Evolutionary conservation across 2,888 invertebrate species (phyloP), one percentile per base, ranked within the genome.

Genomic region (Drosophila kanekoi): DNA sequence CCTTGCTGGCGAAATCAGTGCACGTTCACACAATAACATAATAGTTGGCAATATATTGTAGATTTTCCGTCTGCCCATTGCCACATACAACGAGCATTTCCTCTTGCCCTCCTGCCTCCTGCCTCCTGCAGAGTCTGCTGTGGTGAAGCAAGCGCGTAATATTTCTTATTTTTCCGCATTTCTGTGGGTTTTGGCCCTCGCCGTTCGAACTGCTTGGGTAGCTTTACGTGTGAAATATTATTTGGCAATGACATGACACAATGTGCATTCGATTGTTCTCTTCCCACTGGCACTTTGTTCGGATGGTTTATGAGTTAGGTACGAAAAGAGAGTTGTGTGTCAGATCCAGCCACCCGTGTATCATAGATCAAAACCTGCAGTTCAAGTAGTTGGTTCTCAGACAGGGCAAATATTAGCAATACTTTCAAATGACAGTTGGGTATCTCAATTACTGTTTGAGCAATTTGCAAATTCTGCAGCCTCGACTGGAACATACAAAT

Each of bases 1-100:
- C 89, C 70, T 44, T 51, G 53, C 72, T 66, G 72, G 56, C 58
- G 67, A 72, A 87, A 87, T 87, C 90, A 85, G 83, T 83, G 90
- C 87, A 87, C 89, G 87, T 87, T 87, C 83, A 64, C 80, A 82
- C 81, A 87, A 89, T 87, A 90, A 87, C 85, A 90, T 90, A 89
- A 87, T 87, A 88, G 86, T 83, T 85, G 82, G 77, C 74, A 82
- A 85, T 85, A 85, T 85, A 74, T 89, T 75, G 68, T 67, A 69
- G 72, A 70, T 81, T 75, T 82, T 65, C 63, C 71, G 57, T 65
- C 71, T 47, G 47, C 56, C 61, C 73, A 64, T 72, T 59, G 54
- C 64, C 72, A 32, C 57, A 37, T 20, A 40, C 72, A 23, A n/a
- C 37, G 63, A 56, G 32, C 52, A 41, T 51, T 48, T 18, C 47